Evolutionary conservation across 2,113 vertebrate species (phyloP), one percentile per base, ranked within the genome.

Genomic region (Myxocyprinus asiaticus): DNA sequence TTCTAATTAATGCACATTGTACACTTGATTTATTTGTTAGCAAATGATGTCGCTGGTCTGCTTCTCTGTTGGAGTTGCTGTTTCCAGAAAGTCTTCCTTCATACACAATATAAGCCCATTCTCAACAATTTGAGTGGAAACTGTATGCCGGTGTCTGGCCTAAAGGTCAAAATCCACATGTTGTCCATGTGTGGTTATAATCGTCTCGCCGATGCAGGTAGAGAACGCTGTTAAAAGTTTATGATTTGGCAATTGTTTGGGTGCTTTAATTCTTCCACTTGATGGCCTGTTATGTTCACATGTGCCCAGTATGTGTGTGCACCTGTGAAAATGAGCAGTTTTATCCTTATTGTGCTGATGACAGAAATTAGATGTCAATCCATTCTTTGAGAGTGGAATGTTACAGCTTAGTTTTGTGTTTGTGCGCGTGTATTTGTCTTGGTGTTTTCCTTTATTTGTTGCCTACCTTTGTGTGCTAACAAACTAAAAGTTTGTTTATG

Each of bases 1-100:
- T 92, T 90, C 87, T 90, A 92, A 93, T 93, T 92, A 93, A 93
- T 92, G 91, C 90, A 92, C 90, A 91, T 90, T 92, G 89, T 90
- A 89, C 88, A 89, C 87, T 90, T 90, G 88, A 92, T 93, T 91
- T 89, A 92, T 91, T 89, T 89, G 90, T 88, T 88, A 85, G 87
- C 79, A 86, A 90, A 92, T 91, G 86, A 90, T 89, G 88, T 88
- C 76, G 88, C 87, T 83, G 85, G 80, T 88, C 86, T 84, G 81
- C 87, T 86, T 90, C 47, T 85, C 88, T 83, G 87, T 89, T 87
- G 85, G 74, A 86, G 71, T 82, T 76, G 79, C 79, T 33, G 84
- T 55, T 80, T 70, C 65, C 81, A 88, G 82, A 88, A 85, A 86
- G 73, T 83, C 81, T 85, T 67, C 79, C 73, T 81, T 86, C 75